Evolutionary conservation across 2,113 vertebrate species (phyloP), one percentile per base, ranked within the genome.

Genomic region (Steatornis caripensis): DNA sequence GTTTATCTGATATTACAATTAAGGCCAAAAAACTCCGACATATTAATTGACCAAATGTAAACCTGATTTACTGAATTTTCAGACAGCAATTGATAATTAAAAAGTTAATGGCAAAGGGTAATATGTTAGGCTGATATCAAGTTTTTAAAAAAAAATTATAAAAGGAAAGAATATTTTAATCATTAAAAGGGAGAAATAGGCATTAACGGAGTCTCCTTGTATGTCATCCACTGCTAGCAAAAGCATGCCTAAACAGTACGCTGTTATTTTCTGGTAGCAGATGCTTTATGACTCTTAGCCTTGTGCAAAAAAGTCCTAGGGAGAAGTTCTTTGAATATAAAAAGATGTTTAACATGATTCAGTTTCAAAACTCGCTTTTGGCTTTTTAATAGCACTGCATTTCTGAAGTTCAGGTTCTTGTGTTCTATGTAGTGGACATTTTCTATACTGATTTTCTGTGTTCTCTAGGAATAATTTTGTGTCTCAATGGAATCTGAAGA

Each of bases 11-110:
- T 32, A 43, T 34, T 74, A 27, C 21, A 62, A 12, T 11, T 41
- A 75, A n/a, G 12, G 7, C 29, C 11, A 49, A 77, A 37, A 22
- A 7, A 0, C 0, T 0, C 8, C 2, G 39, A 9, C 51, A 3
- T 54, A 68, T 57, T 86, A 85, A 32, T 19, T 71, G 48, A 72
- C 5, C 15, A 88, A 79, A 79, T 12, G 27, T 61, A 93, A 84
- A 55, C 5, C 9, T n/a, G 6, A 69, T 80, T 58, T 16, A 24
- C 4, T 43, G 15, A 17, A 32, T 68, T 88, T 90, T 88, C 53
- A 75, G 60, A 45, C 9, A 54, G 15, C 9, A 89, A 34, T 20
- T 70, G 19, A 34, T 4, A 87, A 62, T 20, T 48, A 43, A 39
- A 9, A 45, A 54, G 3, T 32, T 54, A 24, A 45, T n/a, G 4